Base-by-base conservation (phyloP, 2,888 invertebrate genomes). In the Mythimna impura region DNA sequence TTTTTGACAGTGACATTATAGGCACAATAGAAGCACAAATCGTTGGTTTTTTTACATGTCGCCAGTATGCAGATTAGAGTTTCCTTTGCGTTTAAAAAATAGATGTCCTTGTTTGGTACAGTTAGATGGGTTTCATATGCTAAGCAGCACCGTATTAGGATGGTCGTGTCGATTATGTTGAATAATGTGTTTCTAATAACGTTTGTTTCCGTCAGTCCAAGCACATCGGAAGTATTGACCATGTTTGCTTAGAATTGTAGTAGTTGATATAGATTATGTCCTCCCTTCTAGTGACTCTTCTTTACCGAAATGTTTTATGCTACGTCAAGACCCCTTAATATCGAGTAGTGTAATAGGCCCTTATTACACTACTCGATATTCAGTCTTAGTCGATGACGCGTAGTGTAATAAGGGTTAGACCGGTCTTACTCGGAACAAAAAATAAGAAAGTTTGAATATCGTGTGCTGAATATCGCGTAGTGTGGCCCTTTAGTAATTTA, bases 51-150 rank as follows among this genome's bases (percentile, higher is more conserved):
- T 76, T 66, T 60, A 30, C n/a, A 7, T 14, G 30, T 47, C 12
- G 25, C 71, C n/a, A 17, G 50, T 62, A 43, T 55, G 17, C 57
- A 50, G 43, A 47, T 61, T 50, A n/a, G 14, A 77, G 3, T 7
- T 55, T 50, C 25, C 65, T 52, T 60, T 30, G 61, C 66, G 69
- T 62, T 76, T n/a, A 22, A 50, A 57, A 52, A 71, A 40, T 7
- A 3, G 52, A 9, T 52, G 40, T 57, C 61, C 61, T 22, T 67
- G 3, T 73, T 57, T 34, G 66, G 64, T 47, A 22, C 40, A 8
- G 57, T 57, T 67, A 14, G 40, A 73, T 77, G n/a, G 66, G 20
- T 77, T 71, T 58, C 10, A 20, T 43, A 80, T 81, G 78, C 54
- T 67, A 81, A 77, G 54, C 54, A 76, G 55, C 20, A 1, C 66